phyloP scores from a whole-genome alignment of 2,888 invertebrate genomes.

The Heliconius erato region DNA sequence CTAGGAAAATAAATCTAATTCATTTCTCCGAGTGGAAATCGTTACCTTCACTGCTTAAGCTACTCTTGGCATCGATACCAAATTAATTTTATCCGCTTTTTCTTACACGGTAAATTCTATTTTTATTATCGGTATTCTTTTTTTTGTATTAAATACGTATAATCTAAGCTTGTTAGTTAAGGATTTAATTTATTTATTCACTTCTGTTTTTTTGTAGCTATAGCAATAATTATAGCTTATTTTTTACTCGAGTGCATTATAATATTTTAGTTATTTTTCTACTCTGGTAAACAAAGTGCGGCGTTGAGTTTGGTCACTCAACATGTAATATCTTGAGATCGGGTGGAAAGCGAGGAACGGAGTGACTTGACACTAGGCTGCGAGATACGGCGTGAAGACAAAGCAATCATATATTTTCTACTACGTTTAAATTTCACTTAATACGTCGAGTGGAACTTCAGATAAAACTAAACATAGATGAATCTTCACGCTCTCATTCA shows the following conservation, averaged over 20 bases:
- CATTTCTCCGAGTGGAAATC: neutral
- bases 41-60: neutral
- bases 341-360: neutral
- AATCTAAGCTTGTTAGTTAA: too few species aligned
- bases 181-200: too few species aligned
- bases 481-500: neutral
- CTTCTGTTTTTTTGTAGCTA: too few species aligned
- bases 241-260: too few species aligned
- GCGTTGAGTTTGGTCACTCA: neutral
- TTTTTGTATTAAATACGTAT: too few species aligned
- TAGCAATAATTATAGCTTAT: too few species aligned
- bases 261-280: too few species aligned
- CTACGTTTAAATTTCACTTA: slow-evolving; percentile 1
- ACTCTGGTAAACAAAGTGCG: neutral
- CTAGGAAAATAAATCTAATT: neutral
- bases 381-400: neutral
- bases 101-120: too few species aligned
- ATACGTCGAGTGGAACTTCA: neutral
- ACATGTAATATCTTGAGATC: neutral
- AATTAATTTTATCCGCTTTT: too few species aligned
- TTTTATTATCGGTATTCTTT: too few species aligned
- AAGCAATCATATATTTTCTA: neutral
- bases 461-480: neutral
- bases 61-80: too few species aligned
- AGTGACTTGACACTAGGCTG: neutral